Evolutionary conservation across 2,797 vertebrate species (phyloP).

Genomic region (Pseudochaenichthys georgianus): DNA sequence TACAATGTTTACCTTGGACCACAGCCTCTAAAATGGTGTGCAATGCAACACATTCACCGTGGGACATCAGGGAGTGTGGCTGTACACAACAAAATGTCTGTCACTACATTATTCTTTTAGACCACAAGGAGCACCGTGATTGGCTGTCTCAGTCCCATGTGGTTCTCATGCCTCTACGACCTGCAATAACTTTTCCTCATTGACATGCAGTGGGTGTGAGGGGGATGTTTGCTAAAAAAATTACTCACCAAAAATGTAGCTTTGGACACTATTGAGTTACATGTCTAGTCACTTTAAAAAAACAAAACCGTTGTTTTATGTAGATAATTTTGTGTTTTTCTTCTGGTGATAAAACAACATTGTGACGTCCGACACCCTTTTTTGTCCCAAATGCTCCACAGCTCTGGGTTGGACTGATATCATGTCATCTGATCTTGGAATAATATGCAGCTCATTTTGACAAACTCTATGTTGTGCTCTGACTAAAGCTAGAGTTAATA

Average conservation of each 20-base stretch:
- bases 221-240: constrained; percentile 3
- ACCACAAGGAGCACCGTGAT: not conserved
- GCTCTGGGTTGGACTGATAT: not conserved
- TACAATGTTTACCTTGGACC: constrained; percentile 50
- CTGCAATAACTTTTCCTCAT: constrained; percentile 1
- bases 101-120: constrained; percentile 6
- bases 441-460: not conserved
- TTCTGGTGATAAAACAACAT: too few relatives aligned
- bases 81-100: constrained; percentile 7
- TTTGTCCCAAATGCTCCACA: not conserved
- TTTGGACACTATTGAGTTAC: not conserved
- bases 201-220: constrained; percentile 12
- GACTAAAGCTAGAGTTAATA: not conserved
- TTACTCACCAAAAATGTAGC: not conserved
- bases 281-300: not conserved
- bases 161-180: constrained; percentile 1
- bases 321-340: not conserved
- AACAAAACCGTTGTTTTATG: not conserved
- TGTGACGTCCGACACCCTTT: not conserved
- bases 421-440: not conserved
- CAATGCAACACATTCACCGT: constrained; percentile 47
- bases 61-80: constrained; percentile 39
- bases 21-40: constrained; percentile 38
- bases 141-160: constrained; percentile 1
- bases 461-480: not conserved